Percentiles rank a stretch among this genome's conserved stretches.
phyloP scores from a whole-genome alignment of 64 coral and sea anemone genomes.

The Catalaphyllia jardinei region DNA sequence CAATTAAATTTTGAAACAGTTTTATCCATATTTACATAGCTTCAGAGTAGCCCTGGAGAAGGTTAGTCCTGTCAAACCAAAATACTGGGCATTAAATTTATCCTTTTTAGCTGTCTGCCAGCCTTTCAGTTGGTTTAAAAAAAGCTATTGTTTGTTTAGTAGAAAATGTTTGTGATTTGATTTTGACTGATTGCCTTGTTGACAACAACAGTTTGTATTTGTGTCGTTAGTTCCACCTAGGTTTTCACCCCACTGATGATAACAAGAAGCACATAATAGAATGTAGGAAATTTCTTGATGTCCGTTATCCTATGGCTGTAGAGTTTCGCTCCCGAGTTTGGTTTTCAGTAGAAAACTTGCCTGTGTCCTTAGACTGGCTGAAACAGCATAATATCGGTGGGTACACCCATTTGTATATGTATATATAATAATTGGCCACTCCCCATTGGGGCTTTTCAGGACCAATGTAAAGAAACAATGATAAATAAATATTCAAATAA shows the following conservation, averaged over 20 bases:
- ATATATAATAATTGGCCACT: no score
- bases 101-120: no score
- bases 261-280: slow-evolving; percentile 52
- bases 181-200: neutral
- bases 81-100: no score
- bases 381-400: slow-evolving; percentile 43
- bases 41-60: no score
- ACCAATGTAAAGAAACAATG: no score
- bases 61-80: no score
- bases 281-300: slow-evolving; percentile 41
- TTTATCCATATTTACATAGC: no score
- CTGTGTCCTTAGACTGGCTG: slow-evolving; percentile 47
- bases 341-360: slow-evolving; percentile 50
- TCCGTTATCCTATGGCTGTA: slow-evolving; percentile 59
- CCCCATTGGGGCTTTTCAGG: no score
- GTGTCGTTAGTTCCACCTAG: slow-evolving; percentile 49
- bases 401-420: neutral
- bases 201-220: neutral
- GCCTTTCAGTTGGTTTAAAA: no score
- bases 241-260: slow-evolving; percentile 48
- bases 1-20: no score
- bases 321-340: slow-evolving; percentile 65
- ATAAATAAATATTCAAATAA: no score
- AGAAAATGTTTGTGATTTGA: neutral
- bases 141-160: no score